Evolutionary conservation across 2,113 vertebrate genomes (phyloP).

Genomic region (Hipposideros armiger): DNA sequence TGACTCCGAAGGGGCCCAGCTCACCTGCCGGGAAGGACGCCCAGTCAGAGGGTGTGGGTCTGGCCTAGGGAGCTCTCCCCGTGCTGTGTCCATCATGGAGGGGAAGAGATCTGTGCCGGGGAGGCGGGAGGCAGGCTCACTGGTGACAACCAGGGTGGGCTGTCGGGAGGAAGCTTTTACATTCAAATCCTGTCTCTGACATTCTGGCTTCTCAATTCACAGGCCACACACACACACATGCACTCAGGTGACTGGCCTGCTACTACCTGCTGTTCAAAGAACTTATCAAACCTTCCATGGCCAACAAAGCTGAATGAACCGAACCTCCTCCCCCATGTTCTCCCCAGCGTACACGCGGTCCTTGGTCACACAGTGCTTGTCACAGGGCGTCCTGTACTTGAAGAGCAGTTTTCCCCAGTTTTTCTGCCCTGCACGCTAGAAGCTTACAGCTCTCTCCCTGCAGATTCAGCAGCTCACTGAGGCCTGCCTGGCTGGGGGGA

Average conservation of each 20-base stretch:
- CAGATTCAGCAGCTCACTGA: fast-evolving
- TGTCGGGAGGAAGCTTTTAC: not conserved
- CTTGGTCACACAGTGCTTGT: not conserved
- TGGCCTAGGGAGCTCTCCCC: not conserved
- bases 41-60: too few species aligned
- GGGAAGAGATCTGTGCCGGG: not conserved
- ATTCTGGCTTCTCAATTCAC: not conserved
- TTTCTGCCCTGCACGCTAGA: not conserved
- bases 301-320: fast-evolving
- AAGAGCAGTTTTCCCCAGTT: not conserved
- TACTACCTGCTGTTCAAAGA: not conserved
- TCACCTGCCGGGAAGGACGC: not conserved
- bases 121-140: not conserved
- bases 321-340: not conserved
- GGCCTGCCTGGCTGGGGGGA: not conserved
- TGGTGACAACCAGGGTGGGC: not conserved
- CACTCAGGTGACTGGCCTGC: fast-evolving
- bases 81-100: not conserved
- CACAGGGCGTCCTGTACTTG: not conserved
- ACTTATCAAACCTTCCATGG: too few species aligned
- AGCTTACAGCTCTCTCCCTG: not conserved
- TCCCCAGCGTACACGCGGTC: fast-evolving
- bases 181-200: not conserved
- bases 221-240: fast-evolving
- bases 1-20: not conserved